These are phyloP conservation scores for Eulithis testata DNA, from an alignment of 2,888 invertebrate species.

Conservation along the genomic window DNA sequence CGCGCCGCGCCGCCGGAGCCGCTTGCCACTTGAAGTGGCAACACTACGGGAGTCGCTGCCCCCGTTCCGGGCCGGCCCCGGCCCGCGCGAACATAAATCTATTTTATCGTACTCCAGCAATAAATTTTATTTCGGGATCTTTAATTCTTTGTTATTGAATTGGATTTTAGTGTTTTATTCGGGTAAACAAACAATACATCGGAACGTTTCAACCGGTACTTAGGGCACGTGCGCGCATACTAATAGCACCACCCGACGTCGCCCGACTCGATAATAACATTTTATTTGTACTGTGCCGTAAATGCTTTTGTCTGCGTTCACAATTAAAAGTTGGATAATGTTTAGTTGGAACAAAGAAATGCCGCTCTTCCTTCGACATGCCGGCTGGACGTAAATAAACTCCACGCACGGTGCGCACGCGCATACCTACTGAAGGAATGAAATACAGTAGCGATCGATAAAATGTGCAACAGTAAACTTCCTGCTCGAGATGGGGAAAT, in stretches of 20 bases:
- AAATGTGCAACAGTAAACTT: slow-evolving; percentile 81
- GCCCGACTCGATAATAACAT: slow-evolving; percentile 74
- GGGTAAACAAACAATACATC: slow-evolving; percentile 84
- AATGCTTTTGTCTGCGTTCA: slow-evolving; percentile 77
- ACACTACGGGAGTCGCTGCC: slow-evolving; percentile 35
- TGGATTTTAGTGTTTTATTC: slow-evolving; percentile 85
- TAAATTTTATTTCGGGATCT: slow-evolving; percentile 85
- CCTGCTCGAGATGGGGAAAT: slow-evolving; percentile 75
- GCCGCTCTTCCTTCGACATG: slow-evolving; percentile 74
- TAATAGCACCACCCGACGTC: slow-evolving; percentile 65
- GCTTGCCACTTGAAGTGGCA: neutral
- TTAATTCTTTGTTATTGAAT: slow-evolving; percentile 85
- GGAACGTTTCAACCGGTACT: slow-evolving; percentile 76
- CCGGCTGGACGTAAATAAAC: slow-evolving; percentile 75
- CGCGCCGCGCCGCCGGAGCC: too few species aligned
- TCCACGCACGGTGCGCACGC: slow-evolving; percentile 41
- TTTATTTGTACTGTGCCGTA: slow-evolving; percentile 69
- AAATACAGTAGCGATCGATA: slow-evolving; percentile 77
- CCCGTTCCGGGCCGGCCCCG: slow-evolving; percentile 43
- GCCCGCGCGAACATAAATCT: slow-evolving; percentile 80
- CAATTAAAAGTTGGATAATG: slow-evolving; percentile 81
- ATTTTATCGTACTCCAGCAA: slow-evolving; percentile 83
- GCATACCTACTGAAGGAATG: slow-evolving; percentile 52
- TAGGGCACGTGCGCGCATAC: slow-evolving; percentile 77
- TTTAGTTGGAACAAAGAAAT: slow-evolving; percentile 80